Evolutionary conservation across 2,113 vertebrate genomes (phyloP).

Genomic region (Pipra filicauda): DNA sequence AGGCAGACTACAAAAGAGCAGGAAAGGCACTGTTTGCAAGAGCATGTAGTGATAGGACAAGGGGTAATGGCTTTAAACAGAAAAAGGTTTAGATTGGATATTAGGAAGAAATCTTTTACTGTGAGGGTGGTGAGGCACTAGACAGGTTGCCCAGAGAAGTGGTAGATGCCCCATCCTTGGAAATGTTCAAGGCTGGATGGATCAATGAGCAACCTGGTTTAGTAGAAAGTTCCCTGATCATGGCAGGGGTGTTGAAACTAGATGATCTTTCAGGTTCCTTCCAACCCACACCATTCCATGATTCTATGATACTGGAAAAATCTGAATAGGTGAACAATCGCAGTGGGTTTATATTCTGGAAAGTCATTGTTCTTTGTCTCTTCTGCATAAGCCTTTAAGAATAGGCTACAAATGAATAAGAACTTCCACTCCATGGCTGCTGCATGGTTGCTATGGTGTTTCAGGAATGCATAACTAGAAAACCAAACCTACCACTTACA

Average conservation of each 20-base stretch:
- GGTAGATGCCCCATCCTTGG: background rate
- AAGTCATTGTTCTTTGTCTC: background rate
- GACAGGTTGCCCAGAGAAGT: background rate
- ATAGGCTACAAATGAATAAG: background rate
- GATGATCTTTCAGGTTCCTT: background rate
- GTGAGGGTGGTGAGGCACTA: fast-evolving
- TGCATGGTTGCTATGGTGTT: background rate
- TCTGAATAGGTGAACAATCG: background rate
- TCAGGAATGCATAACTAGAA: background rate
- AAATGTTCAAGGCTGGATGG: background rate
- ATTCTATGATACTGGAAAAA: background rate
- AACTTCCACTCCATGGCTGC: background rate
- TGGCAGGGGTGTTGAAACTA: background rate
- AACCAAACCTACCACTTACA: background rate
- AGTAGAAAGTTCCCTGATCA: background rate
- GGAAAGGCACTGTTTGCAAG: background rate
- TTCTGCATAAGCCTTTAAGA: background rate
- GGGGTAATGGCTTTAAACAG: background rate
- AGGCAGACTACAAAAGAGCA: background rate
- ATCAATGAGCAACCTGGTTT: background rate
- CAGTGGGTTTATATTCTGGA: background rate
- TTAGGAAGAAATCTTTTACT: background rate
- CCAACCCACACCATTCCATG: background rate
- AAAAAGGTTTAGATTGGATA: background rate
- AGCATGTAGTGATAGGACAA: background rate